Percentiles rank a stretch among this genome's conserved stretches.
phyloP scores from a whole-genome alignment of 2,113 vertebrate species.

The Austrofundulus limnaeus region DNA sequence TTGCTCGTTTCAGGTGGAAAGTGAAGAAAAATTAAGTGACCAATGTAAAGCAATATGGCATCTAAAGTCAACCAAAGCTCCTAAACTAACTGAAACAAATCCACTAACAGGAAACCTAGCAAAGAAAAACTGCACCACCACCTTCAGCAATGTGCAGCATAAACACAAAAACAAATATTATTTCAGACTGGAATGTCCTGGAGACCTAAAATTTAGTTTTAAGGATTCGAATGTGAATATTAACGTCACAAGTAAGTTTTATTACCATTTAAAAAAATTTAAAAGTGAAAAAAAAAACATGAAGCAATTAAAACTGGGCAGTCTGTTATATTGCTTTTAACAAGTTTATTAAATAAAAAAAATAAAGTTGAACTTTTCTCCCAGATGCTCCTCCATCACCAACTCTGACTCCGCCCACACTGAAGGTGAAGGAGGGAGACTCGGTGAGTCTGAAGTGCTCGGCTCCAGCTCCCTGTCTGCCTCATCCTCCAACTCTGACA shows the following conservation, averaged over 20 bases:
- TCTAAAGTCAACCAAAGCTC: no score
- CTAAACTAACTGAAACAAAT: neutral
- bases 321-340: no score
- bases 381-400: constrained; percentile 29
- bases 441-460: constrained; percentile 42
- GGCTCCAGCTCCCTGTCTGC: constrained; percentile 48
- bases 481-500: constrained; percentile 48
- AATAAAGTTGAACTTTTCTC: neutral
- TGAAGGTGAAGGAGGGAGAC: constrained; percentile 39
- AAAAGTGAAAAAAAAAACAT: no score
- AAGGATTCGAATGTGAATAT: accelerated
- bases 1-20: constrained; percentile 20
- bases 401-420: constrained; percentile 23
- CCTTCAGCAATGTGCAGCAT: neutral
- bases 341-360: neutral
- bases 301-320: no score
- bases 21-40: no score
- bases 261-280: no score
- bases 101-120: neutral
- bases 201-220: neutral
- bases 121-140: constrained; percentile 9
- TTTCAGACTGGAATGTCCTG: constrained; percentile 6
- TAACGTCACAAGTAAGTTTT: constrained; percentile 5
- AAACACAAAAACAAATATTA: neutral
- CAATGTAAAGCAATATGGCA: neutral